These are phyloP conservation scores for Prochilodus magdalenae DNA, from an alignment of 2,113 vertebrate species.

Conservation along the genomic window DNA sequence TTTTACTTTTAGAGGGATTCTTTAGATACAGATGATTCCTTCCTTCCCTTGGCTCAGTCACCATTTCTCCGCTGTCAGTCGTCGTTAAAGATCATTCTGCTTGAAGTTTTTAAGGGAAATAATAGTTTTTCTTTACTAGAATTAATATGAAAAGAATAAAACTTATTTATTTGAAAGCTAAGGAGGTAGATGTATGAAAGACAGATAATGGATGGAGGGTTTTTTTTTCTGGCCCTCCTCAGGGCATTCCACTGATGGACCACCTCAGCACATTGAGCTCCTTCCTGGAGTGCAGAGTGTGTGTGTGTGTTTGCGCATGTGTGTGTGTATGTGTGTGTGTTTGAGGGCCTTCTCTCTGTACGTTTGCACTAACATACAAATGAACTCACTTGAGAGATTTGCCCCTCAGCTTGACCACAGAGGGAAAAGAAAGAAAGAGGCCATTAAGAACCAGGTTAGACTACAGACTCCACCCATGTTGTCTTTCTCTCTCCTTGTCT, in stretches of 20 bases:
- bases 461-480: not conserved
- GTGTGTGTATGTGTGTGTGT: not conserved
- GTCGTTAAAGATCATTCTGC: constrained; percentile 30
- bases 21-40: constrained; percentile 34
- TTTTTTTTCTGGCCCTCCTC: not conserved
- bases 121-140: not conserved
- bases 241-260: constrained; percentile 10
- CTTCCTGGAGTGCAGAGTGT: constrained; percentile 5
- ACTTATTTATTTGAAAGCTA: not conserved
- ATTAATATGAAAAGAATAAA: too few species aligned
- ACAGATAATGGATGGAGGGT: not conserved
- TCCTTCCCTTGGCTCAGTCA: not conserved
- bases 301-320: not conserved
- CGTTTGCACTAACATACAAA: constrained; percentile 58
- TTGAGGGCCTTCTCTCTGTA: constrained; percentile 46
- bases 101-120: constrained; percentile 4
- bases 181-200: not conserved
- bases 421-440: not conserved
- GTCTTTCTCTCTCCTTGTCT: not conserved
- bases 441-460: constrained; percentile 10
- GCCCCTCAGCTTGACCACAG: not conserved
- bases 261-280: not conserved
- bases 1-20: constrained; percentile 24
- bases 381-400: constrained; percentile 46
- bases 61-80: constrained; percentile 31